Evolutionary conservation across 2,113 vertebrate genomes (phyloP), one percentile per base, ranked within the genome.

Genomic region (Cacatua alba): DNA sequence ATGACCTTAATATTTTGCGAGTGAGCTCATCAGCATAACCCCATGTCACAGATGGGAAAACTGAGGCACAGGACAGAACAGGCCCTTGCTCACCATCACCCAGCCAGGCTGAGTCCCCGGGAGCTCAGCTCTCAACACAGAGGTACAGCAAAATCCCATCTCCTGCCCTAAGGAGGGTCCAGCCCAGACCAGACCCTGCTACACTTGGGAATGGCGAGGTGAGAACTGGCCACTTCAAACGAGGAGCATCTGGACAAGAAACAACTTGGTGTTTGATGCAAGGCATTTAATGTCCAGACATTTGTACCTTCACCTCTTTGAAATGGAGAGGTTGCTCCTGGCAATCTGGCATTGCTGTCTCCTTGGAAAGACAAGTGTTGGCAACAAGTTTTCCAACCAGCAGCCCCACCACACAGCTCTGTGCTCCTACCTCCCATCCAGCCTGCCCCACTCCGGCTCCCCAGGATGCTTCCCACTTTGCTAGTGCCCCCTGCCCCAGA

Each of bases 111-210:
- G 17, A 33, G 5, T 23, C 15, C 55, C 46, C 2, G 6, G 18
- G 7, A 41, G 10, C 44, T 46, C 65, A 77, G 71, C 23, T 7
- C n/a, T 49, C 44, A 6, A 37, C 0, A 0, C 53, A 64, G 21
- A 3, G 13, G 15, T 25, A 20, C 44, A 63, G 15, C 29, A 43
- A 70, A 92, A 92, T 26, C 64, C 60, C 39, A 55, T 12, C 48
- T 41, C 43, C 31, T 39, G 8, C 39, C 67, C n/a, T 55, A 25
- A 31, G 71, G 39, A 82, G 49, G 14, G 31, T 35, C 48, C 76
- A 63, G 4, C 33, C 15, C 1, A 2, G 63, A n/a, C 31, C 41
- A 43, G 65, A 49, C 31, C 43, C 7, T 11, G 48, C 44, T 24
- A 13, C 48, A 2, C 31, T 12, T n/a, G 55, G 46, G 31, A 52